phyloP scores from a whole-genome alignment of 2,113 vertebrate species.

The Ahaetulla prasina region DNA sequence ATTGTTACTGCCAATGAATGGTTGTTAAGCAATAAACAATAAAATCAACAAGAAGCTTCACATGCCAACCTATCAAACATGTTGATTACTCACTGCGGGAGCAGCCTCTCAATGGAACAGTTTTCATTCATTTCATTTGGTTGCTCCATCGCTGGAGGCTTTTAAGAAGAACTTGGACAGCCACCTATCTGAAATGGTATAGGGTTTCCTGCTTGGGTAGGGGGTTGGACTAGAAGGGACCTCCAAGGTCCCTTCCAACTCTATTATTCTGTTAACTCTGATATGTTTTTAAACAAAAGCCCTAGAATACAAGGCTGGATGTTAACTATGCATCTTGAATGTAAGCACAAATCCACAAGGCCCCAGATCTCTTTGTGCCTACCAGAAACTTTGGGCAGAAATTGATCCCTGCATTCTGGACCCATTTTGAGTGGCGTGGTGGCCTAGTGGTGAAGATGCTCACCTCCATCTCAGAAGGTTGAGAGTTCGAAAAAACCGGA shows the following conservation, averaged over 20 bases:
- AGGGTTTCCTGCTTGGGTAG: too few species aligned
- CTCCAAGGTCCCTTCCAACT: too few species aligned
- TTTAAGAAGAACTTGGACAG: too few species aligned
- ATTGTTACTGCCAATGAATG: neutral
- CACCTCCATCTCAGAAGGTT: too few species aligned
- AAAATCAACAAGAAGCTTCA: neutral
- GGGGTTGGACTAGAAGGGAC: too few species aligned
- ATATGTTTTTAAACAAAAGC: neutral
- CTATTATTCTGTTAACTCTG: neutral
- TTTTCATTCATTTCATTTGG: too few species aligned
- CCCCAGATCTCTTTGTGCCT: neutral
- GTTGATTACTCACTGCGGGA: neutral
- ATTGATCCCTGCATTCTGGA: neutral
- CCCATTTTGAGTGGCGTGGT: too few species aligned
- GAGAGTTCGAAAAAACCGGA: too few species aligned
- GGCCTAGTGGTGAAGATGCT: too few species aligned
- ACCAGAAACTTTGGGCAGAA: neutral
- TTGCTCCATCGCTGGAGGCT: neutral
- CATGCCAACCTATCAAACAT: neutral
- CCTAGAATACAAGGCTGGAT: neutral
- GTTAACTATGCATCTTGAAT: neutral
- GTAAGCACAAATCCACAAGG: neutral
- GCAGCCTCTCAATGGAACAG: neutral
- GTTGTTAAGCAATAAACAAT: neutral
- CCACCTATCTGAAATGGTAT: too few species aligned